Conservation (phyloP, 2,113 vertebrate species). For the Notiomystis cincta region DNA sequence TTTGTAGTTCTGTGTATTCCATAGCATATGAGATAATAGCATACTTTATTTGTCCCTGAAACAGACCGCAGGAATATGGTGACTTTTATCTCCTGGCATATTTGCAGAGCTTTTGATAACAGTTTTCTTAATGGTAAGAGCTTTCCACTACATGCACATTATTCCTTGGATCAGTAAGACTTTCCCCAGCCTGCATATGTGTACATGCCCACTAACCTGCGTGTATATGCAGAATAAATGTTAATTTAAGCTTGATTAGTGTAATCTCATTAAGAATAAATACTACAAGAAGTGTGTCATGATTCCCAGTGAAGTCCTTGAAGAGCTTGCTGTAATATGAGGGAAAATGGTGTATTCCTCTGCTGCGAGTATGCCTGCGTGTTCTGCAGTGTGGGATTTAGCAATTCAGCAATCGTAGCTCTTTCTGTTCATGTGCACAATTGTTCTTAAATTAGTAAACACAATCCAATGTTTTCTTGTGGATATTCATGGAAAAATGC, state of each 20-base stretch:
- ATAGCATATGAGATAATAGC: conserved; percentile 35
- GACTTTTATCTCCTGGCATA: conserved; percentile 24
- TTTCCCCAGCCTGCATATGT: background rate
- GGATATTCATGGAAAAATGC: background rate
- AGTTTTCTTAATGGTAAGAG: background rate
- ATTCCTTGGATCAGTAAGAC: background rate
- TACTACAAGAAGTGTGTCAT: background rate
- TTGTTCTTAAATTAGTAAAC: conserved; percentile 15
- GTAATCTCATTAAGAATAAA: conserved; percentile 40
- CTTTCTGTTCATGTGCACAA: background rate
- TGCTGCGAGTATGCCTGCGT: background rate
- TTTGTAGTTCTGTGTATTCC: conserved; percentile 61
- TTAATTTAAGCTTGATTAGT: conserved; percentile 28
- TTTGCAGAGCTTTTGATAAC: background rate
- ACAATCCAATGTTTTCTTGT: background rate
- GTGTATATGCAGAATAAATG: background rate
- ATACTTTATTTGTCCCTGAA: conserved; percentile 58
- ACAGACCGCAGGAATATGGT: background rate
- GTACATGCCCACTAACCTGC: background rate
- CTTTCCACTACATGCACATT: background rate
- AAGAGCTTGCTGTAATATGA: background rate
- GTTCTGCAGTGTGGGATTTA: background rate
- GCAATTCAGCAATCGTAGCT: background rate
- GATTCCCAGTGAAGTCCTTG: conserved; percentile 18
- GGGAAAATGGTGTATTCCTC: background rate